Evolutionary conservation across 2,113 vertebrate genomes (phyloP).

Genomic region (Meleagris gallopavo): DNA sequence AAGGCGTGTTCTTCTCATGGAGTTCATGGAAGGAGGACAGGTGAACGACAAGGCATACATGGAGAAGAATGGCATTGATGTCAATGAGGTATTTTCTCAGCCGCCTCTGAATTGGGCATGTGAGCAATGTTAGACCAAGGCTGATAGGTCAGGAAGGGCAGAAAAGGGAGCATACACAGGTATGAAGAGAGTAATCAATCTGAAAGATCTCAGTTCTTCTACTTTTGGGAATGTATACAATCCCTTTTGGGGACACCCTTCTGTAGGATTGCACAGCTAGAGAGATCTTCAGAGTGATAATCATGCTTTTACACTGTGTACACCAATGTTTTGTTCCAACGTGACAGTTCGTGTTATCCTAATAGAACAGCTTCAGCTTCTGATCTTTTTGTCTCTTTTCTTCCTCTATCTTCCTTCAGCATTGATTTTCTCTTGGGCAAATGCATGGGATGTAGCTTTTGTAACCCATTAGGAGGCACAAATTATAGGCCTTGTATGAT

Average conservation of each 20-base stretch:
- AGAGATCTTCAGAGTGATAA: not conserved
- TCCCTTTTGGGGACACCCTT: not conserved
- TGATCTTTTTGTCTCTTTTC: not conserved
- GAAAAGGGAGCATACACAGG: not conserved
- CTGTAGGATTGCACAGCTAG: not conserved
- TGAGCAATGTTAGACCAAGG: not conserved
- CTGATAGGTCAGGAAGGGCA: not conserved
- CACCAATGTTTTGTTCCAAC: not conserved
- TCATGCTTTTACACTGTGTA: not conserved
- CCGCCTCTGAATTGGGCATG: fast-evolving
- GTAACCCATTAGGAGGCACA: not conserved
- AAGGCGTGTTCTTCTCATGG: constrained; percentile 94
- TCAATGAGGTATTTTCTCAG: constrained; percentile 87
- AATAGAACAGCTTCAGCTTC: not conserved
- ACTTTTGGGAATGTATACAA: not conserved
- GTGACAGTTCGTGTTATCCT: not conserved
- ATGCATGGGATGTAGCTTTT: not conserved
- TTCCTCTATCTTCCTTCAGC: not conserved
- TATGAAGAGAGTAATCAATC: not conserved
- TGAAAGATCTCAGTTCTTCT: not conserved
- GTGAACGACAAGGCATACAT: constrained; percentile 94
- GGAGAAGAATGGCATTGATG: constrained; percentile 85
- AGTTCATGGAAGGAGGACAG: constrained; percentile 94
- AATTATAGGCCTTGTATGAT: not conserved
- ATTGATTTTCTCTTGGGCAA: not conserved